These are phyloP conservation scores for Phoronis australis DNA, from an alignment of 2,888 invertebrate genomes.

Conservation along the genomic window DNA sequence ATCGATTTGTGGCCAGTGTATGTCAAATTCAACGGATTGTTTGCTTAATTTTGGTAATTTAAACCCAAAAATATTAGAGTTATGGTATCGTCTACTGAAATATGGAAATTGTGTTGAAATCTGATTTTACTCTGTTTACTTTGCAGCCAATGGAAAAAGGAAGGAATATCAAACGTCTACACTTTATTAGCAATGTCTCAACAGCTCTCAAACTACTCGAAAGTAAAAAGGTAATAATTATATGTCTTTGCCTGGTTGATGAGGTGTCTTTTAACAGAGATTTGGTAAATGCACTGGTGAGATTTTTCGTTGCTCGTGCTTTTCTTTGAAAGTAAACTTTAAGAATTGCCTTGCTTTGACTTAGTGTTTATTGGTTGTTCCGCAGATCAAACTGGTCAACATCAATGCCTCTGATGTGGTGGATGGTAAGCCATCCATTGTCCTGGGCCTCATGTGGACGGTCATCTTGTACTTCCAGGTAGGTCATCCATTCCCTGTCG, in stretches of 20 bases:
- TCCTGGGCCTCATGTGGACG: slow-evolving; percentile 95
- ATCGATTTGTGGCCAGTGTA: no score
- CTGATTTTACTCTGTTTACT: no score
- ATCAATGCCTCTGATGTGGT: slow-evolving; percentile 95
- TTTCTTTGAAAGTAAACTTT: no score
- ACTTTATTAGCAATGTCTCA: slow-evolving; percentile 94
- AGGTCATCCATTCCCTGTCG: slow-evolving; percentile 32
- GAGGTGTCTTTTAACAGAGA: background rate
- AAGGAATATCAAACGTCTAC: slow-evolving; percentile 81
- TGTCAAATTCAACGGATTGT: no score
- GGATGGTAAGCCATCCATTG: slow-evolving; percentile 93
- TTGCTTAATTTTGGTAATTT: no score
- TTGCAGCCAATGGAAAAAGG: slow-evolving; percentile 85
- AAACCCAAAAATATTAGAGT: no score
- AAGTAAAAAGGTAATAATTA: slow-evolving; percentile 68
- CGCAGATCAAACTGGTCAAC: slow-evolving; percentile 89
- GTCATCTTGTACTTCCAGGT: slow-evolving; percentile 99
- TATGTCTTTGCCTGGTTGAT: background rate
- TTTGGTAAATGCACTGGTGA: background rate
- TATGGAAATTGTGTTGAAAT: no score
- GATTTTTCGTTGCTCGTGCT: slow-evolving; percentile 2
- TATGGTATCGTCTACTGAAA: no score
- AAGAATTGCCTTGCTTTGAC: no score
- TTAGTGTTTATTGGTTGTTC: slow-evolving; percentile 7
- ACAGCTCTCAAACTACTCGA: slow-evolving; percentile 84